Percentiles rank a stretch among this genome's conserved stretches.
These are phyloP conservation scores for Lindbergichthys nudifrons DNA, from an alignment of 2,797 vertebrate genomes.

Conservation along the genomic window DNA sequence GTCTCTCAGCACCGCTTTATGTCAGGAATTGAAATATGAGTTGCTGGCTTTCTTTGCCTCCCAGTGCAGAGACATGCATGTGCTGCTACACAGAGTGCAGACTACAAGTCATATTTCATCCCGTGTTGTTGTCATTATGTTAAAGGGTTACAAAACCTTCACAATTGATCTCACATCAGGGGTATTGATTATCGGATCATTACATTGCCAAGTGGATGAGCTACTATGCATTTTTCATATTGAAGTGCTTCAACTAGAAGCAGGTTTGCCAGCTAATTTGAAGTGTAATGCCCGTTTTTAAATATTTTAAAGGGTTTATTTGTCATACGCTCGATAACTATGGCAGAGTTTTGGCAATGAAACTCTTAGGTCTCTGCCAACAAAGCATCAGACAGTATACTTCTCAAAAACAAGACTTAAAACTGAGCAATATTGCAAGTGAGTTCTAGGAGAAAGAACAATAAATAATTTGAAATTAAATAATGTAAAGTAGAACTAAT, in stretches of 20 bases:
- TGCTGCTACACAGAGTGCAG: not conserved
- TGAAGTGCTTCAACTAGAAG: not conserved
- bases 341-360: too few species aligned
- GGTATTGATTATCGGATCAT: conserved; percentile 24
- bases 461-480: too few species aligned
- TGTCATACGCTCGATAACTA: too few species aligned
- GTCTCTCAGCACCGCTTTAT: conserved; percentile 43
- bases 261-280: too few species aligned
- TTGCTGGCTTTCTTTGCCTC: conserved; percentile 11
- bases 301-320: not conserved
- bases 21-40: conserved; percentile 54
- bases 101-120: conserved; percentile 14
- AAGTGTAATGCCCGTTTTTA: not conserved
- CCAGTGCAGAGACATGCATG: conserved; percentile 14
- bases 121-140: conserved; percentile 21
- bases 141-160: not conserved
- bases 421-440: too few species aligned
- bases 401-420: too few species aligned
- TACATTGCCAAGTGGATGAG: not conserved
- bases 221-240: not conserved
- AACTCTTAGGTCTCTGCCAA: too few species aligned
- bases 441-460: not conserved
- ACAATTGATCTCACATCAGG: conserved; percentile 17
- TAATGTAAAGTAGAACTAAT: too few species aligned
- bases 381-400: too few species aligned